phyloP scores from a whole-genome alignment of 2,888 invertebrate species.

The Ornithoptera alexandrae region DNA sequence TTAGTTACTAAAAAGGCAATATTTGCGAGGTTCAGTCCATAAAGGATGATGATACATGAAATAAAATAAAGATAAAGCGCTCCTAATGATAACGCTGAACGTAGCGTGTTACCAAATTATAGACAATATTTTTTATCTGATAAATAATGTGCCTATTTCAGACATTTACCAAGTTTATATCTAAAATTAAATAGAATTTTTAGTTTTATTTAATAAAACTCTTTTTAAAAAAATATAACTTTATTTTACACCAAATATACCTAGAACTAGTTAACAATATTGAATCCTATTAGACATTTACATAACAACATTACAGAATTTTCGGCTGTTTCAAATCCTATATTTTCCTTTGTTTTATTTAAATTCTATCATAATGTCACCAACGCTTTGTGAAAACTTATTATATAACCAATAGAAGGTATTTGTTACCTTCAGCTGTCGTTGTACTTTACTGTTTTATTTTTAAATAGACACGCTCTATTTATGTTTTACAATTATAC shows the following conservation, averaged over 20 bases:
- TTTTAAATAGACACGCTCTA: conserved; percentile 72
- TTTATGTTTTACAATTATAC: conserved; percentile 59
- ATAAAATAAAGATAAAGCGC: neutral
- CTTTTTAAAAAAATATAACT: conserved; percentile 42
- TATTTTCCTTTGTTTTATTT: neutral
- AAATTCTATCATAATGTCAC: neutral
- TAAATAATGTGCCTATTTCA: too few relatives aligned
- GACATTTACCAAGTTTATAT: too few relatives aligned
- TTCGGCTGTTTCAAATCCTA: neutral
- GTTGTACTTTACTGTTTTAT: conserved; percentile 57
- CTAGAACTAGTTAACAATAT: conserved; percentile 77
- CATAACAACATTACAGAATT: neutral
- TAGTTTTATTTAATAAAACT: conserved; percentile 24
- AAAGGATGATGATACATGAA: neutral
- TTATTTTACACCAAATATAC: conserved; percentile 50
- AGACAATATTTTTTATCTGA: too few relatives aligned
- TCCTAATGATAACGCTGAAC: too few relatives aligned
- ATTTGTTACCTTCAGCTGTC: conserved; percentile 54
- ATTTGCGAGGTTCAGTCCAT: neutral
- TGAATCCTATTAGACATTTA: conserved; percentile 20
- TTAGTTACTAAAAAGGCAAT: too few relatives aligned
- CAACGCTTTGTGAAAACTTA: conserved; percentile 61
- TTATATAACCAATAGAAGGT: conserved; percentile 62
- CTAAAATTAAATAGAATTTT: too few relatives aligned
- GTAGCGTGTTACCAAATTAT: too few relatives aligned